Evolutionary conservation across 2,797 vertebrate species (phyloP), one percentile per base, ranked within the genome.

Genomic region (Chiroxiphia lanceolata): DNA sequence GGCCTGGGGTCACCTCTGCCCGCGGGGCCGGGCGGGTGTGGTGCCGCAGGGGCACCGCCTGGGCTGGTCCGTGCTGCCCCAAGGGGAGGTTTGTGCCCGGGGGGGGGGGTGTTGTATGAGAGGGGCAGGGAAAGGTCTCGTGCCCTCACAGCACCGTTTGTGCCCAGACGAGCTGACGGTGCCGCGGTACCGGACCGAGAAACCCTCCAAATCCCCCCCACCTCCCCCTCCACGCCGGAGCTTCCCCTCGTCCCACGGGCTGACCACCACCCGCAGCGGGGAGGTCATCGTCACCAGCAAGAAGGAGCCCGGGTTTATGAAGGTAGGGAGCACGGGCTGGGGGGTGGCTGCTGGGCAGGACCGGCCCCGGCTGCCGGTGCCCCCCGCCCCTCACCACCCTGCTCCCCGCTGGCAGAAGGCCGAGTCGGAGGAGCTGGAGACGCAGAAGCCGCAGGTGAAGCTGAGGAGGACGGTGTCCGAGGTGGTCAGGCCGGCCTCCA

Each of bases 201-300:
- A 99, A 95, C 99, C 99, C 23, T 99, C 99, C 83, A 99, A 99
- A 92, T 99, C 99, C 0, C 99, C 99, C 2, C 99, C 99, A 0
- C 99, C 99, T 0, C 99, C 99, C 0, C 99, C 99, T 6, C 99
- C 99, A 0, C 98, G 99, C 77, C 98, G 99, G 65, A 99, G 99
- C 92, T 99, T 99, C 97, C 99, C 99, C 2, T 99, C 99, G 1
- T 99, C 99, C 64, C 99, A 99, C 0, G 99, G 99, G 36, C 96
- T 99, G 75, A 99, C 98, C 78, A 99, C 99, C 36, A 98, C 98
- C 11, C 99, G 99, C 96, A 99, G 98, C 0, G 99, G 99, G 10
- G 99, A 99, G 94, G 98, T 99, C 17, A 98, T 99, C 31, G 97
- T 99, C 96, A 98, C 99, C 84, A 99, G 98, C 96, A 99, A 99